These are phyloP conservation scores for Nasonia longicornis DNA, from an alignment of 1,140 invertebrate species.

Conservation along the genomic window DNA sequence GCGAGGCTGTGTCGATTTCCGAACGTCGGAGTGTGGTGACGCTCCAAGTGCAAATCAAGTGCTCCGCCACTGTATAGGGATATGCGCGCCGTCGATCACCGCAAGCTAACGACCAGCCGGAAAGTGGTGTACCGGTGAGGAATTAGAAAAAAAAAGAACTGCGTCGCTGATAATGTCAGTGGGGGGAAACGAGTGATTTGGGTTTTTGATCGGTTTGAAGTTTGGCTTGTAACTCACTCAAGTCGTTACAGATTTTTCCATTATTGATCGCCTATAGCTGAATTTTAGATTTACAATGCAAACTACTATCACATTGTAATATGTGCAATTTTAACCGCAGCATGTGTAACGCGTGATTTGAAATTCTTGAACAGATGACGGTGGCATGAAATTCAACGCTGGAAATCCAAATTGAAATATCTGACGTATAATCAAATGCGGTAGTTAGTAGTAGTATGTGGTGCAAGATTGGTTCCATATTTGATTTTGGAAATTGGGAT, in stretches of 20 bases:
- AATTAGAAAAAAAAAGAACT: conserved; percentile 1
- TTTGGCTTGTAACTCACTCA: background rate
- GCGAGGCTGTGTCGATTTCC: conserved; percentile 2
- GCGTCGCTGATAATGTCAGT: background rate
- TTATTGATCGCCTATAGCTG: background rate
- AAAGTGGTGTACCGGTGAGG: background rate
- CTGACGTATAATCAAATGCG: background rate
- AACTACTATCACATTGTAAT: background rate
- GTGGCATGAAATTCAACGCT: background rate
- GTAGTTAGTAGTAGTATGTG: background rate
- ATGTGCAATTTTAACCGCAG: background rate
- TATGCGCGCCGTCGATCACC: background rate
- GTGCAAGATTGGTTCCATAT: conserved; percentile 12
- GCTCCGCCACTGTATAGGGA: background rate
- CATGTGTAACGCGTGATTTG: background rate
- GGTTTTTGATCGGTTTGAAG: background rate
- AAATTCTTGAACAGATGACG: background rate
- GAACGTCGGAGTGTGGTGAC: background rate
- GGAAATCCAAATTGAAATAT: conserved; percentile 15
- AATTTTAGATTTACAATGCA: background rate
- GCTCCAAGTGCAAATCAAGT: background rate
- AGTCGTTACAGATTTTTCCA: background rate
- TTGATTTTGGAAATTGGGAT: background rate
- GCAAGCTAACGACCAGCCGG: background rate
- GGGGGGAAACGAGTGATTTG: background rate